Base-by-base conservation (phyloP, 2,797 vertebrate species). In the Chrysocyon brachyurus region DNA sequence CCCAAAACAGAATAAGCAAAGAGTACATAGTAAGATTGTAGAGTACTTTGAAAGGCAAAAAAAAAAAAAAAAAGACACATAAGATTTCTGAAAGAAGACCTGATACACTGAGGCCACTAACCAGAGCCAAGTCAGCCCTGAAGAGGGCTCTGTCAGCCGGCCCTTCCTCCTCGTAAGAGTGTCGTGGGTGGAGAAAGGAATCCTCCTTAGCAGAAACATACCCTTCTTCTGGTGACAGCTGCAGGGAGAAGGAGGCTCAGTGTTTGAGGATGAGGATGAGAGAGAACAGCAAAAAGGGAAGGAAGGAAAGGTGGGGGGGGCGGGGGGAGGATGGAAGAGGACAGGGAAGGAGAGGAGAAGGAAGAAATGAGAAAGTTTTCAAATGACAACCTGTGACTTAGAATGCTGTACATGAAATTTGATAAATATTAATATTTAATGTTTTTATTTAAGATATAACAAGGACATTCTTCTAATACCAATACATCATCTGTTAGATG, bases 101-200 rank as follows among this genome's bases (percentile, higher is more conserved):
- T 85, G 94, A 46, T 97, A 98, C 98, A 68, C 90, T 77, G 61
- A 79, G 96, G 97, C 91, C 97, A 99, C 99, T 99, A 99, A 99
- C 99, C 99, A 99, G 99, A 99, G 99, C 99, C 98, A 99, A 99
- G 98, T 99, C 99, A 98, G 99, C 99, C 98, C 98, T 99, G 99
- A 99, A 99, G 98, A 99, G 98, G 98, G 99, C 98, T 98, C 98
- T 98, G 98, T 99, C 99, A 97, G 98, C 96, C 98, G 98, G 99
- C 98, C 99, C 99, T 98, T 99, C 99, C 98, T 99, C 99, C 98
- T 99, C 99, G 98, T 99, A 98, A 98, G 99, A 99, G 98, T 99
- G 99, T 98, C 97, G 98, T 98, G 98, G 98, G 99, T 99, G 99
- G 98, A 99, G 99, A 99, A 99, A 99, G 98, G 99, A 98, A 97